These are phyloP conservation scores for Penaeus japonicus DNA, from an alignment of 1,140 invertebrate species.

Conservation along the genomic window DNA sequence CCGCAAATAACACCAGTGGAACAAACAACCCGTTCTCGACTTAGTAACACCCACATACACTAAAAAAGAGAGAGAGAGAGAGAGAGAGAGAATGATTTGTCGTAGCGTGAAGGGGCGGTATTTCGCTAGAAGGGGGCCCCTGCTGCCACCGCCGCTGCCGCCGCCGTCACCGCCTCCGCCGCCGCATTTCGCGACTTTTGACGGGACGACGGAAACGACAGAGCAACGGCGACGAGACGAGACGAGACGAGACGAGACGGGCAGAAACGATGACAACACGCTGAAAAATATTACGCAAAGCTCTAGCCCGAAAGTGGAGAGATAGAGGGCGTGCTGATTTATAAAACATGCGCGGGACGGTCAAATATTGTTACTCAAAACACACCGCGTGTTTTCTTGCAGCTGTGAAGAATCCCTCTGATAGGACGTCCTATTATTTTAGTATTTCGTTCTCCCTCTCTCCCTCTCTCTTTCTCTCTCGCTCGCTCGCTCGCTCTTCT, in stretches of 20 bases:
- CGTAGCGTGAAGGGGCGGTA: not conserved
- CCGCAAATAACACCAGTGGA: no score
- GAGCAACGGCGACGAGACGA: not conserved
- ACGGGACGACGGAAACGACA: no score
- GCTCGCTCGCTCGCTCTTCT: not conserved
- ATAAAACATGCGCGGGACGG: slow-evolving; percentile 38
- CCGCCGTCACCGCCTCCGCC: no score
- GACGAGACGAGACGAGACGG: not conserved
- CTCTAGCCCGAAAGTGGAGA: not conserved
- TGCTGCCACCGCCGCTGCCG: no score
- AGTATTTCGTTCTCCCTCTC: slow-evolving; percentile 43
- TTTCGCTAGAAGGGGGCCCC: not conserved
- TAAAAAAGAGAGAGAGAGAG: not conserved
- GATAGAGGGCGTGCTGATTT: slow-evolving; percentile 32
- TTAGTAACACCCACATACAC: no score
- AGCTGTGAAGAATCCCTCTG: slow-evolving; percentile 47
- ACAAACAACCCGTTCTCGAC: no score
- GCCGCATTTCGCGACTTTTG: no score
- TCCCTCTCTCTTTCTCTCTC: slow-evolving; percentile 16
- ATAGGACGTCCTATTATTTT: slow-evolving; percentile 45
- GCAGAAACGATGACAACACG: not conserved
- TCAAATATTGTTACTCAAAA: slow-evolving; percentile 48
- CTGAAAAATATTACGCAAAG: slow-evolving; percentile 23
- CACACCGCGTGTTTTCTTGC: slow-evolving; percentile 32
- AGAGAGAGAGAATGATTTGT: not conserved